Percentiles rank a stretch among this genome's conserved stretches.
phyloP scores from a whole-genome alignment of 2,888 invertebrate genomes.

The Chloroclystis v-ata region DNA sequence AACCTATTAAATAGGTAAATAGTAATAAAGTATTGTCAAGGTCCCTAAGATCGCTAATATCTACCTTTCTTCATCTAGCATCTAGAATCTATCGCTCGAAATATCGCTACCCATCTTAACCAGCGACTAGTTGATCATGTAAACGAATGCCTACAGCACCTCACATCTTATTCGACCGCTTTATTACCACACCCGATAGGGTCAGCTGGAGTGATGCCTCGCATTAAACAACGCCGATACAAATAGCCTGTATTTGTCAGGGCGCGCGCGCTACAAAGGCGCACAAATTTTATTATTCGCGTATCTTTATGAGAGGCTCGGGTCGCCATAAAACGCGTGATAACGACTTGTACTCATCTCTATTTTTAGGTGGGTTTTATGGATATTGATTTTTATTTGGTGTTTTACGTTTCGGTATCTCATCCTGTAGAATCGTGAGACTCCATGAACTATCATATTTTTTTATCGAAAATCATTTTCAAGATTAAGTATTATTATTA shows the following conservation, averaged over 20 bases:
- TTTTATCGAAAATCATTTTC: too few relatives aligned
- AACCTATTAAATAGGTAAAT: too few relatives aligned
- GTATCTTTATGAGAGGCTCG: constrained; percentile 63
- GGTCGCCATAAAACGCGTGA: constrained; percentile 54
- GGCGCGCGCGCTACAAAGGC: constrained; percentile 25
- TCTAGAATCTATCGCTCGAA: too few relatives aligned
- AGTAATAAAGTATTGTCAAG: too few relatives aligned
- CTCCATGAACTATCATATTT: not conserved
- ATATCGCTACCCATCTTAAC: too few relatives aligned
- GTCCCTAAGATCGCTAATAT: too few relatives aligned
- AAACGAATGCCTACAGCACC: too few relatives aligned
- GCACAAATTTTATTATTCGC: constrained; percentile 30
- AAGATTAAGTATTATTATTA: too few relatives aligned
- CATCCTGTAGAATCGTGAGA: too few relatives aligned
- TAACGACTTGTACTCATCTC: constrained; percentile 47
- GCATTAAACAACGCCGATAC: constrained; percentile 12
- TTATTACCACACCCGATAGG: not conserved
- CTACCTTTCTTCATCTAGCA: too few relatives aligned
- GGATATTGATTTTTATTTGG: constrained; percentile 20
- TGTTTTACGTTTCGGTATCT: not conserved
- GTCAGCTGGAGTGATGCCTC: constrained; percentile 6
- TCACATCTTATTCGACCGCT: not conserved
- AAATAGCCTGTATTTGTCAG: constrained; percentile 21
- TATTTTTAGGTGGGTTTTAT: constrained; percentile 27
- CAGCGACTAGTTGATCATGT: too few relatives aligned